phyloP scores from a whole-genome alignment of 2,888 invertebrate species.

The Heliconius erato region DNA sequence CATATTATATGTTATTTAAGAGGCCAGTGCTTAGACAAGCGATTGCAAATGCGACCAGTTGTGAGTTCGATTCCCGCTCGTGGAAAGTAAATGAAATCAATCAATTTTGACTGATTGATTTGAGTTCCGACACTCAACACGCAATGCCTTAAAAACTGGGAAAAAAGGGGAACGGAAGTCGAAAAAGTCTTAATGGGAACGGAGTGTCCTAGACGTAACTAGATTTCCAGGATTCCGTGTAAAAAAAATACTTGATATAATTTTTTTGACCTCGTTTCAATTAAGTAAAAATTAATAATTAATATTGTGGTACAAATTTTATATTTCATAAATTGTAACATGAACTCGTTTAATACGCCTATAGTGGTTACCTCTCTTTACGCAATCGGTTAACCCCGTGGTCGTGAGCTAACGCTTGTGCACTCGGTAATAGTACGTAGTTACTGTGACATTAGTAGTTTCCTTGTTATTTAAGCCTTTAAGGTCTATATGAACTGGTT shows the following conservation, averaged over 20 bases:
- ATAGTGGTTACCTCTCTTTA: constrained; percentile 35
- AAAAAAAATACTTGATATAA: not conserved
- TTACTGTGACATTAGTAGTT: constrained; percentile 43
- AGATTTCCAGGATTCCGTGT: not conserved
- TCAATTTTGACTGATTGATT: no score
- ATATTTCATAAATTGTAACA: not conserved
- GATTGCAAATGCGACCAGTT: no score
- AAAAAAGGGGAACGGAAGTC: no score
- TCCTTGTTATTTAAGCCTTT: constrained; percentile 51
- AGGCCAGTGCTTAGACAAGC: no score
- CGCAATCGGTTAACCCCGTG: constrained; percentile 43
- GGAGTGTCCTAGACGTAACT: not conserved
- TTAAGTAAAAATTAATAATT: not conserved
- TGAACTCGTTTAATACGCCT: constrained; percentile 15
- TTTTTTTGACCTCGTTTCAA: no score
- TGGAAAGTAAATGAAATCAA: no score
- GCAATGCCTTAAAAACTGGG: not conserved
- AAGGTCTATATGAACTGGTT: constrained; percentile 44
- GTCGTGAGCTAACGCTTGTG: constrained; percentile 44
- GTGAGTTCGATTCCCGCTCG: no score
- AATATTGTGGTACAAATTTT: not conserved
- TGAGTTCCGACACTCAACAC: not conserved
- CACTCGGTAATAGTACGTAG: constrained; percentile 43
- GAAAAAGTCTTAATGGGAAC: not conserved
- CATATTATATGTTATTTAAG: not conserved